Conservation (phyloP, 2,888 invertebrate species). For the Dasypolia templi region DNA sequence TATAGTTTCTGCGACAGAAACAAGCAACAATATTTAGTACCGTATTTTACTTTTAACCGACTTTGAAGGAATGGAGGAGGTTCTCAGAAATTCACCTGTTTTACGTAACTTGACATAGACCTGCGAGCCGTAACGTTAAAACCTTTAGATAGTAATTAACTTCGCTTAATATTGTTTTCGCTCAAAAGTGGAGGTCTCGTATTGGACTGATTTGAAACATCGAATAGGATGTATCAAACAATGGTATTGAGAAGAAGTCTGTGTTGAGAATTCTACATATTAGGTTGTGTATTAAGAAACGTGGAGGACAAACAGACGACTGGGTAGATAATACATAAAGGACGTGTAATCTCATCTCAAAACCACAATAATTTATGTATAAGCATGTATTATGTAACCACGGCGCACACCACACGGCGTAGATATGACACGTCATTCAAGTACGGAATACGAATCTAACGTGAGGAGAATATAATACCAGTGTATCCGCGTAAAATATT, state of each 20-base stretch:
- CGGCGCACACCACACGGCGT: conserved; percentile 46
- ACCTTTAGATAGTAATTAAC: not conserved
- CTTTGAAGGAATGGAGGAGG: not conserved
- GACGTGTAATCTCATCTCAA: conserved; percentile 47
- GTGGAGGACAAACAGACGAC: conserved; percentile 14
- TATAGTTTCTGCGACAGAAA: conserved; percentile 61
- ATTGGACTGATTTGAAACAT: conserved; percentile 1
- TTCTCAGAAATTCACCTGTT: not conserved
- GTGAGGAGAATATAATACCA: conserved; percentile 76
- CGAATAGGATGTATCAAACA: not conserved
- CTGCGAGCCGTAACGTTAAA: not conserved
- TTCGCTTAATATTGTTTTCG: no score
- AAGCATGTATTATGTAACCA: conserved; percentile 57
- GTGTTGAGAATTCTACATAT: conserved; percentile 5
- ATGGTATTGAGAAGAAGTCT: not conserved
- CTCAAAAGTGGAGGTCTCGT: not conserved
- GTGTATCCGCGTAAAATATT: conserved; percentile 77
- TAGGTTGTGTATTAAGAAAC: conserved; percentile 26
- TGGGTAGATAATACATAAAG: conserved; percentile 12
- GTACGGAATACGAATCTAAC: conserved; percentile 72
- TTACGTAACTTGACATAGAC: not conserved
- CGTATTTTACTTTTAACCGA: conserved; percentile 24
- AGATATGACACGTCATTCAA: conserved; percentile 69
- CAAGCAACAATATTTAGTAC: conserved; percentile 44
- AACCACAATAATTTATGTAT: conserved; percentile 60